phyloP scores from a whole-genome alignment of 2,888 invertebrate genomes.

The Chrysina gloriosa region DNA sequence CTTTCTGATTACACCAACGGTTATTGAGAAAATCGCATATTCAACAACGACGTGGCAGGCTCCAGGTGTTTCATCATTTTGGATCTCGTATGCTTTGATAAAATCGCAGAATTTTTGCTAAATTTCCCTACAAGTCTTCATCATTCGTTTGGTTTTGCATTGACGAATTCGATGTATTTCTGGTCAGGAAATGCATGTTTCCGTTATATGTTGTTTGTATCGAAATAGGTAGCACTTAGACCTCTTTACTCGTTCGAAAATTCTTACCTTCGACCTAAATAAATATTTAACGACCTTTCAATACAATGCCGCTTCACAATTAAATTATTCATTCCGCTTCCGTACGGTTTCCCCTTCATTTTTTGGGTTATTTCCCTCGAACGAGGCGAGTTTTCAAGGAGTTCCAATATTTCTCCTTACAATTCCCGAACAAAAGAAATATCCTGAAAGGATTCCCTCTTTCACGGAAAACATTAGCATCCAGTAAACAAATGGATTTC shows the following conservation, averaged over 20 bases:
- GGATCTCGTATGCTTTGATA: too few species aligned
- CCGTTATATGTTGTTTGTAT: too few species aligned
- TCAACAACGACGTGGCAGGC: too few species aligned
- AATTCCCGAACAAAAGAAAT: conserved; percentile 11
- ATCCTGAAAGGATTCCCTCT: conserved; percentile 3
- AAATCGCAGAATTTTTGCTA: too few species aligned
- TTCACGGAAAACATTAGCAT: conserved; percentile 5
- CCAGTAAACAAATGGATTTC: conserved; percentile 31
- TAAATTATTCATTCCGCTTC: conserved; percentile 1
- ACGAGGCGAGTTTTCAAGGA: neutral
- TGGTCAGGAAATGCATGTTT: too few species aligned
- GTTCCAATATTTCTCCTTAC: conserved; percentile 21
- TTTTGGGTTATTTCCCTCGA: neutral
- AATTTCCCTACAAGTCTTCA: too few species aligned
- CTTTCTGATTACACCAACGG: too few species aligned
- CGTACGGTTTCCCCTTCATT: neutral
- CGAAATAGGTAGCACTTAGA: too few species aligned
- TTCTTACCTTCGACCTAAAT: conserved; percentile 1
- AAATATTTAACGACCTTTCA: neutral
- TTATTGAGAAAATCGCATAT: too few species aligned
- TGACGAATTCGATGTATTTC: too few species aligned
- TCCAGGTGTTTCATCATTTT: too few species aligned
- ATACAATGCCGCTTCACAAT: conserved; percentile 6
- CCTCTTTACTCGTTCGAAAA: neutral
- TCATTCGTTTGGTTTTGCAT: too few species aligned